These are phyloP conservation scores for Triplophysa bombifrons DNA, from an alignment of 2,797 vertebrate genomes.

Conservation along the genomic window DNA sequence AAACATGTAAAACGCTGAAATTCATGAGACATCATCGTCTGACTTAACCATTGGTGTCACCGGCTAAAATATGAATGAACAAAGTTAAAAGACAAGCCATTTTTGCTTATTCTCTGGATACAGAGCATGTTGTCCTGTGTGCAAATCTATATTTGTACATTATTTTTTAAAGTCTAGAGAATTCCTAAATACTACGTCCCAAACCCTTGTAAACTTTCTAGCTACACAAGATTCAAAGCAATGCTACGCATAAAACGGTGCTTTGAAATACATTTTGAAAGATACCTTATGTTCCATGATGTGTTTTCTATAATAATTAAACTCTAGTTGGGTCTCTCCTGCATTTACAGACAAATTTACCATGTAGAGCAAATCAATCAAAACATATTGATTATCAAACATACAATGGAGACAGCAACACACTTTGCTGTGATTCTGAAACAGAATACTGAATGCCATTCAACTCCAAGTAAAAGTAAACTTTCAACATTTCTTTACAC, in stretches of 20 bases:
- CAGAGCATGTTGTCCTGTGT: neutral
- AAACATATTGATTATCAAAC: neutral
- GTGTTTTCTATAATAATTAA: neutral
- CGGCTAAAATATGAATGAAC: constrained; percentile 72
- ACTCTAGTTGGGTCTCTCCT: neutral
- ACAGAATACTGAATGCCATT: neutral
- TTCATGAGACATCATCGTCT: constrained; percentile 54
- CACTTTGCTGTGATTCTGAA: neutral
- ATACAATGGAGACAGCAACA: neutral
- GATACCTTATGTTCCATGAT: too few species aligned
- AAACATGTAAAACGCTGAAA: constrained; percentile 66
- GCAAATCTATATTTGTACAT: neutral
- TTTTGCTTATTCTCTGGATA: neutral
- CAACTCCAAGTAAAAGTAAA: constrained; percentile 1
- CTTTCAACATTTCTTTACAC: constrained; percentile 11
- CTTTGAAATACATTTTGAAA: too few species aligned
- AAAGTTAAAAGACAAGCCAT: constrained; percentile 23
- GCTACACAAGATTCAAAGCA: too few species aligned
- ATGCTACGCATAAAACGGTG: too few species aligned
- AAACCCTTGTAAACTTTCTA: too few species aligned
- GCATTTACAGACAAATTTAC: neutral
- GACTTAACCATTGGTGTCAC: constrained; percentile 44
- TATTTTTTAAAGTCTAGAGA: too few species aligned
- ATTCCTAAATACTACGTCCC: too few species aligned
- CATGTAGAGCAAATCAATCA: neutral